These are phyloP conservation scores for Lochmaea crataegi DNA, from an alignment of 2,888 invertebrate species.

Conservation along the genomic window DNA sequence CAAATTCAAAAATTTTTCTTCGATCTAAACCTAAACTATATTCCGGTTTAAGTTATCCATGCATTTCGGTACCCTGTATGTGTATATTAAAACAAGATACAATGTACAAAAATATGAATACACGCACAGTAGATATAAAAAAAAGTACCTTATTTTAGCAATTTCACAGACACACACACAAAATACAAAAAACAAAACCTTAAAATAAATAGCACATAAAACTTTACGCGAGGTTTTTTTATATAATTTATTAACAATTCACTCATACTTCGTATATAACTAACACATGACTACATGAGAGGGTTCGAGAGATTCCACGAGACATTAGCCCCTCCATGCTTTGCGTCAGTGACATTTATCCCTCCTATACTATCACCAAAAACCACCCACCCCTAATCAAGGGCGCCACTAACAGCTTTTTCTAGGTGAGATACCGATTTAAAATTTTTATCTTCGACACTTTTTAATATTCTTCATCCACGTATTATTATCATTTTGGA, in stretches of 20 bases:
- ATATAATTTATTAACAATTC: constrained; percentile 7
- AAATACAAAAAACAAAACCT: not conserved
- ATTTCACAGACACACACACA: not conserved
- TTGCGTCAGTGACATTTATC: constrained; percentile 30
- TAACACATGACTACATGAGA: constrained; percentile 27
- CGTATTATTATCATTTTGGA: too few relatives aligned
- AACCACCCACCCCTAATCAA: constrained; percentile 25
- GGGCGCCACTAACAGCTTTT: constrained; percentile 4
- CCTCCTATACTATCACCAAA: constrained; percentile 20
- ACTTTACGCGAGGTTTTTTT: not conserved
- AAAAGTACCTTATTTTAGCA: not conserved
- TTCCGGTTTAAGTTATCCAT: not conserved
- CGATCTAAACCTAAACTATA: not conserved
- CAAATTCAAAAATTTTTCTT: not conserved
- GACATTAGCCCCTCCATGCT: constrained; percentile 14
- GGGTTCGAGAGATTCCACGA: constrained; percentile 18
- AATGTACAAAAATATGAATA: not conserved
- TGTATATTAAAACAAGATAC: not conserved
- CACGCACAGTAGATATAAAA: not conserved
- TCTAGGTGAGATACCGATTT: not conserved
- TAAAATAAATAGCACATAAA: constrained; percentile 4
- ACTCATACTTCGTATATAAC: constrained; percentile 8
- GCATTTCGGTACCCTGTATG: not conserved
- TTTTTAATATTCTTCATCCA: not conserved
- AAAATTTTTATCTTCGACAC: not conserved